A percentile compares a stretch with the other conserved stretches of the same genome.
phyloP scores from a whole-genome alignment of 2,888 invertebrate genomes.

The Latrodectus hesperus region DNA sequence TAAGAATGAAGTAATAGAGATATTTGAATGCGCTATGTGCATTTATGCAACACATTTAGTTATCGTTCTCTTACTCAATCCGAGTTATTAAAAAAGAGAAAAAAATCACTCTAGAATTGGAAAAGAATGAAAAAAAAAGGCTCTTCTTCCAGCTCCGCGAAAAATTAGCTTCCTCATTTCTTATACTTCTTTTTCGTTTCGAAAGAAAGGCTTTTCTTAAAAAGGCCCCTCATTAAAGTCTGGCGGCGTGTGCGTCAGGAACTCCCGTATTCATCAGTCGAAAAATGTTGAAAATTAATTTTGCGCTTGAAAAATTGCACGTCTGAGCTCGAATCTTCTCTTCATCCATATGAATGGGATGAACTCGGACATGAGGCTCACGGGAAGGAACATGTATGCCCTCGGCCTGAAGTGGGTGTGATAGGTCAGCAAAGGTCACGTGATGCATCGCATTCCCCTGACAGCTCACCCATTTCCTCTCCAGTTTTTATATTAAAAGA shows the following conservation, averaged over 20 bases:
- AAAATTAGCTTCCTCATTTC: neutral
- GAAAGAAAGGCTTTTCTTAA: too few relatives aligned
- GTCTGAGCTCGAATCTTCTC: neutral
- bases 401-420: constrained; percentile 37
- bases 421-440: constrained; percentile 36
- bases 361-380: constrained; percentile 10
- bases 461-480: constrained; percentile 42
- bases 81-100: too few relatives aligned
- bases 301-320: constrained; percentile 54
- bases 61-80: too few relatives aligned
- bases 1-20: too few relatives aligned
- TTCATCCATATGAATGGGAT: constrained; percentile 27
- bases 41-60: too few relatives aligned
- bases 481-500: constrained; percentile 39
- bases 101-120: too few relatives aligned
- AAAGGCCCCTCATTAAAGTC: too few relatives aligned
- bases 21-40: too few relatives aligned
- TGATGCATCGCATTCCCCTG: constrained; percentile 51
- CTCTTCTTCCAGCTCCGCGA: neutral
- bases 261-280: constrained; percentile 22
- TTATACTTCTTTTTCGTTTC: neutral
- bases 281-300: constrained; percentile 52
- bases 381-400: constrained; percentile 22
- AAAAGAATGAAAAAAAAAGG: neutral
- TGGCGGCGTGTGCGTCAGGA: neutral